Base-by-base conservation (phyloP, 2,888 invertebrate species). In the Dioctria rufipes region DNA sequence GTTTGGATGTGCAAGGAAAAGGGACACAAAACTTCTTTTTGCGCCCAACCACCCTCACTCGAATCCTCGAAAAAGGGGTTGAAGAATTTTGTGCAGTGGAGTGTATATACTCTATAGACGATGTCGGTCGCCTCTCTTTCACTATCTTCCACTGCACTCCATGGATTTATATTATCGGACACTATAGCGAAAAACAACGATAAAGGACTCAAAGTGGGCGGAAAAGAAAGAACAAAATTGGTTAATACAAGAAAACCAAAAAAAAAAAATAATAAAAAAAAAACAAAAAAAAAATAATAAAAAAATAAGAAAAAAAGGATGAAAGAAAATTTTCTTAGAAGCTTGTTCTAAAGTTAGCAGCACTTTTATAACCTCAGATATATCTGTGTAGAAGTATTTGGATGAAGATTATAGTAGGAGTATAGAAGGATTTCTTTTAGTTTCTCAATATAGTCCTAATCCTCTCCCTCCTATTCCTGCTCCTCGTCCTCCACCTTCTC, bases 1-100 rank as follows among this genome's bases (percentile, higher is more conserved):
- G 85, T 83, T 86, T 85, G 85, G 84, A 84, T 84, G 85, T 84
- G 83, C 83, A 84, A 81, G 83, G 83, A 83, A 84, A 83, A 83
- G 83, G 84, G 83, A 84, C 83, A 83, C 81, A 84, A 82, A 84
- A 81, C 82, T 83, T 81, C 83, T 83, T 83, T 83, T 81, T 25
- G 25, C 82, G 82, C 83, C 81, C 82, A 25, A 82, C 83, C 83
- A 83, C 82, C 83, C 83, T 46, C 73, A 5, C 73, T 54, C 60
- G 11, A 60, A 46, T n/a, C 13, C 77, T 37, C 54, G 9, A 69
- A 73, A 61, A 63, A 46, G 77, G 77, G 73, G 77, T 63, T 46
- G 63, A 77, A 63, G 63, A 77, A 63, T 61, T 77, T 77, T 77
- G 77, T 77, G 77, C 63, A 63, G 77, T 63, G 49, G 63, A 77